A percentile compares a stretch with the other conserved stretches of the same genome.
Evolutionary conservation across 2,797 vertebrate species (phyloP).

Genomic region (Chelon auratus): DNA sequence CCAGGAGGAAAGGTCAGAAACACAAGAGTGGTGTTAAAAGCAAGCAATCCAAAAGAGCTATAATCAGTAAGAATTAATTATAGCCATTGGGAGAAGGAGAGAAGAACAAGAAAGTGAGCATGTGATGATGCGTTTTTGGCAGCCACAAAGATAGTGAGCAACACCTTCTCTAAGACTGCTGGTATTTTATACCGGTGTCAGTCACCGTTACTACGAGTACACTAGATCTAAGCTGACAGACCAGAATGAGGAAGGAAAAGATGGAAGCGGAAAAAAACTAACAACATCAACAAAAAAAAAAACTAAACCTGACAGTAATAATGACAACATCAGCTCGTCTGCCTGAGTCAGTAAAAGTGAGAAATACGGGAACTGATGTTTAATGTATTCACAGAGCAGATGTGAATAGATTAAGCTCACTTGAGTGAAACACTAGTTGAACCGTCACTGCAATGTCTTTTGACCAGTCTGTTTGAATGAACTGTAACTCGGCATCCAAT

Average conservation of each 20-base stretch:
- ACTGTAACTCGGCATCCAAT: neutral
- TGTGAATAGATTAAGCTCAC: conserved; percentile 12
- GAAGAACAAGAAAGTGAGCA: conserved; percentile 6
- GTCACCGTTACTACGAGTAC: conserved; percentile 66
- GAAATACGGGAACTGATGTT: conserved; percentile 6
- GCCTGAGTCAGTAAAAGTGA: conserved; percentile 18
- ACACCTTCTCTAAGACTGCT: conserved; percentile 51
- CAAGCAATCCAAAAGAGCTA: conserved; percentile 16
- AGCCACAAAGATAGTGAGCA: conserved; percentile 32
- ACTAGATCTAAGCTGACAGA: conserved; percentile 54
- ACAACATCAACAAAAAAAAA: no score
- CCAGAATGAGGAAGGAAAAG: conserved; percentile 34
- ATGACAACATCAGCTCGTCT: conserved; percentile 65
- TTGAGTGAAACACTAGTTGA: conserved; percentile 24
- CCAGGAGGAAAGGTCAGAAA: neutral
- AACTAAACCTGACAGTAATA: conserved; percentile 57
- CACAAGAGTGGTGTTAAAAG: conserved; percentile 12
- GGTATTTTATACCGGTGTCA: conserved; percentile 69
- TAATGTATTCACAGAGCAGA: conserved; percentile 15
- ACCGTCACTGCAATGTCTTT: conserved; percentile 12
- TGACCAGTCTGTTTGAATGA: conserved; percentile 14
- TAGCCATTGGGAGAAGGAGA: conserved; percentile 22
- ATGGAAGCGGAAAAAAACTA: conserved; percentile 8
- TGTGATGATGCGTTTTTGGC: conserved; percentile 43
- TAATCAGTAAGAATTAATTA: conserved; percentile 27